Percentiles rank a stretch among this genome's conserved stretches.
phyloP scores from a whole-genome alignment of 2,113 vertebrate species.

The Notarius lentiginosus region DNA sequence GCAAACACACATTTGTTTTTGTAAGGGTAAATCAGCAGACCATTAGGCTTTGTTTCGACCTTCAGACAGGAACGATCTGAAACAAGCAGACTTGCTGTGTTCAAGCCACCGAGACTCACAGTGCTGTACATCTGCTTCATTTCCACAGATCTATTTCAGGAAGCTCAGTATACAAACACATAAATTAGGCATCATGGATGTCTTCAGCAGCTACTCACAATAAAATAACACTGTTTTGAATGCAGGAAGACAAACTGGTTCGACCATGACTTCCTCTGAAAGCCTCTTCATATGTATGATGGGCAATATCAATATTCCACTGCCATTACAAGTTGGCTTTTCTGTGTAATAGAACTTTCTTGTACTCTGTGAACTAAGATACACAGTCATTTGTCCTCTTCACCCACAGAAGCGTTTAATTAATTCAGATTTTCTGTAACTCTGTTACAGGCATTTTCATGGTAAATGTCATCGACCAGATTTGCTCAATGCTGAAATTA shows the following conservation, averaged over 20 bases:
- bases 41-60: conserved; percentile 31
- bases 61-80: conserved; percentile 30
- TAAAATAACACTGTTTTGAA: neutral
- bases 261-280: neutral
- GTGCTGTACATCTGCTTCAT: conserved; percentile 20
- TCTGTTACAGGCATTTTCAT: neutral
- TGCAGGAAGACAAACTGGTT: neutral
- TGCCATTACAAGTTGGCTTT: neutral
- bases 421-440: neutral
- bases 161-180: conserved; percentile 13
- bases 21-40: conserved; percentile 19
- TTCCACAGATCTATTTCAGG: conserved; percentile 32
- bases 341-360: neutral
- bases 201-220: neutral
- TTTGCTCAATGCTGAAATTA: neutral
- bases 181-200: neutral
- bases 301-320: neutral
- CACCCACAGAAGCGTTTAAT: neutral
- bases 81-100: conserved; percentile 3
- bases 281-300: neutral
- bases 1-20: conserved; percentile 49
- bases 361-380: neutral
- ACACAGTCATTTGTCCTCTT: neutral
- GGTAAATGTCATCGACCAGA: neutral
- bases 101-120: neutral